Base-by-base conservation (phyloP, 2,888 invertebrate genomes). In the Cephus nigrinus region DNA sequence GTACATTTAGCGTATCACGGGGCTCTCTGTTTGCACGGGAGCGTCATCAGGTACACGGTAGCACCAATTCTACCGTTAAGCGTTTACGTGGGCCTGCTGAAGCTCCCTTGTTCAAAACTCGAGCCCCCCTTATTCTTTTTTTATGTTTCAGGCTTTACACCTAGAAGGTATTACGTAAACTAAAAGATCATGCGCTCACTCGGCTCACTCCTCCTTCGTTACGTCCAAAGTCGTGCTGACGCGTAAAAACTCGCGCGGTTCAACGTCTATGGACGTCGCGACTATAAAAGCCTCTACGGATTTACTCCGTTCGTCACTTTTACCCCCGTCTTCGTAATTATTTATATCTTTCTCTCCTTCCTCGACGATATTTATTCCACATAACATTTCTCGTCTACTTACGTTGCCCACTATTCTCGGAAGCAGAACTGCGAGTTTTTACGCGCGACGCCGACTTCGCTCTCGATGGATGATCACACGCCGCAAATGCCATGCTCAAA, bases 401-500 rank as follows among this genome's bases (percentile, higher is more conserved):
- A 55, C 15, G 55, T 23, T 55, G 23, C 2, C 9, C 23, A 55
- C 55, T 55, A 55, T 55, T 55, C 55, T 55, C 9, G 9, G 55
- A 55, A 55, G 23, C 55, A 55, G 55, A 33, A 71, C 12, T 31
- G 71, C 31, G 71, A 71, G 71, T 71, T 71, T 71, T 71, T 33
- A 71, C 71, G 71, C 71, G 74, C 74, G 35, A 35, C 34, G 35
- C 74, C 33, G 30, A 33, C 74, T 35, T 74, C n/a, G 35, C 30
- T 35, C 30, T 35, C 33, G 81, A 84, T 79, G 83, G 81, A 82
- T 55, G 55, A 55, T 80, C 86, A 86, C 88, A 80, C 82, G 86
- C 84, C 87, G 87, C 85, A 86, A 88, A 87, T 89, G 87, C 86
- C 89, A 89, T 89, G 89, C 89, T 87, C 80, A 86, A 87, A 84